Percentiles rank a stretch among this genome's conserved stretches.
Evolutionary conservation across 2,888 invertebrate species (phyloP).

Genomic region (Galeruca laticollis): DNA sequence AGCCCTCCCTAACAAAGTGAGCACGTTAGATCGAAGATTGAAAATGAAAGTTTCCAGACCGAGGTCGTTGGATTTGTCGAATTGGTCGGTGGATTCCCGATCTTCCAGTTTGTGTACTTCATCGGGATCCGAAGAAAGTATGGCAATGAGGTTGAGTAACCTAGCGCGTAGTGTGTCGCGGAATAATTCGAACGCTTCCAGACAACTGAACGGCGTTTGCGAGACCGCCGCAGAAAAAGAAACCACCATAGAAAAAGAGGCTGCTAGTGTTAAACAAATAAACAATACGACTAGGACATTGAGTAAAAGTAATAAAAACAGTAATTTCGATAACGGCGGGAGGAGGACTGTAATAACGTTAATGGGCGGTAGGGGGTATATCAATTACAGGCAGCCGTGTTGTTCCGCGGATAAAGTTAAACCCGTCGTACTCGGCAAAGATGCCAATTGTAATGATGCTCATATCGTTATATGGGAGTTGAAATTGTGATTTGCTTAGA

Average conservation of each 20-base stretch:
- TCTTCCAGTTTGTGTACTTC: slow-evolving; percentile 80
- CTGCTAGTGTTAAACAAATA: slow-evolving; percentile 41
- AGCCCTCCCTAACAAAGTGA: slow-evolving; percentile 85
- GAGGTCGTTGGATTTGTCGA: slow-evolving; percentile 84
- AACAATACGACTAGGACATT: slow-evolving; percentile 54
- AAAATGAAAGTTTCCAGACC: slow-evolving; percentile 87
- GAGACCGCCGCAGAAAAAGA: slow-evolving; percentile 51
- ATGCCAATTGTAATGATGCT: slow-evolving; percentile 86
- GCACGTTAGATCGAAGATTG: slow-evolving; percentile 83
- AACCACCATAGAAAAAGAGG: slow-evolving; percentile 45
- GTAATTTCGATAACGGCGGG: slow-evolving; percentile 65
- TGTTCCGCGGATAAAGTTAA: slow-evolving; percentile 70
- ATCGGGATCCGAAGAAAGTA: slow-evolving; percentile 88
- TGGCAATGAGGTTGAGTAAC: slow-evolving; percentile 73
- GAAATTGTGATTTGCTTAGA: slow-evolving; percentile 73
- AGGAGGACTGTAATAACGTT: slow-evolving; percentile 85
- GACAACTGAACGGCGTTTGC: slow-evolving; percentile 67
- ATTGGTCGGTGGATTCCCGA: slow-evolving; percentile 89
- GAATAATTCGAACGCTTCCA: slow-evolving; percentile 82
- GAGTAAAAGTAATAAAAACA: slow-evolving; percentile 49
- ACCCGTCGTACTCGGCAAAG: slow-evolving; percentile 65
- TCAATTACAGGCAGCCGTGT: slow-evolving; percentile 85
- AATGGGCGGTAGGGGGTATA: slow-evolving; percentile 90
- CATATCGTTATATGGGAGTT: slow-evolving; percentile 93
- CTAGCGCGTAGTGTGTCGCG: slow-evolving; percentile 76